phyloP scores from a whole-genome alignment of 1,140 invertebrate genomes.

The Monomorium pharaonis region DNA sequence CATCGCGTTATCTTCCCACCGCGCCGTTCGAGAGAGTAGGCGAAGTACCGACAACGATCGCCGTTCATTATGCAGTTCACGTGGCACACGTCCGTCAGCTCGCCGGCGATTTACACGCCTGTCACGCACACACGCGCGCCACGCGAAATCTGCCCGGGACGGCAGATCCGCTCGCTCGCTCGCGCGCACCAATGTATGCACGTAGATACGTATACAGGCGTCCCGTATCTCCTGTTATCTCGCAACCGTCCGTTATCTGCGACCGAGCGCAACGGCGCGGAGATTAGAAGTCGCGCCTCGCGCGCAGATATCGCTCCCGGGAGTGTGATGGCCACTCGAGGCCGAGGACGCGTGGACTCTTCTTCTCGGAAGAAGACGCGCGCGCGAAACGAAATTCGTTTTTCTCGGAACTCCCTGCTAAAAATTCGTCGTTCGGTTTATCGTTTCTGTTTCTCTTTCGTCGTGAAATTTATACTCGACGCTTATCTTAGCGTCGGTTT shows the following conservation, averaged over 20 bases:
- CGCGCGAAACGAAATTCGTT: not conserved
- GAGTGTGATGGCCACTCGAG: conserved; percentile 5
- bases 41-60: conserved; percentile 69
- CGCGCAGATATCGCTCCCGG: conserved; percentile 19
- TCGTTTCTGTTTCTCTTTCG: not conserved
- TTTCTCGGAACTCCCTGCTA: not conserved
- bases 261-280: not conserved
- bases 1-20: conserved; percentile 68
- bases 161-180: not conserved
- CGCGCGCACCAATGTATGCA: not conserved
- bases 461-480: not conserved
- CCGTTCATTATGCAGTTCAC: conserved; percentile 72
- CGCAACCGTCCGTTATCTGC: conserved; percentile 20
- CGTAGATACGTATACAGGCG: not conserved
- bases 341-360: not conserved
- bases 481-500: not conserved
- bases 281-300: conserved; percentile 42
- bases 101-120: conserved; percentile 59
- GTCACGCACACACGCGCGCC: conserved; percentile 66
- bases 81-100: conserved; percentile 72
- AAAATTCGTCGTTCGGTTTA: not conserved
- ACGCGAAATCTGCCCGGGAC: conserved; percentile 61
- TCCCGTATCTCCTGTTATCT: conserved; percentile 21
- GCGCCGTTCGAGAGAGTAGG: conserved; percentile 62
- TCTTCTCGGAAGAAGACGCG: not conserved